phyloP scores from a whole-genome alignment of 2,797 vertebrate genomes.

The Neostethus bicornis region DNA sequence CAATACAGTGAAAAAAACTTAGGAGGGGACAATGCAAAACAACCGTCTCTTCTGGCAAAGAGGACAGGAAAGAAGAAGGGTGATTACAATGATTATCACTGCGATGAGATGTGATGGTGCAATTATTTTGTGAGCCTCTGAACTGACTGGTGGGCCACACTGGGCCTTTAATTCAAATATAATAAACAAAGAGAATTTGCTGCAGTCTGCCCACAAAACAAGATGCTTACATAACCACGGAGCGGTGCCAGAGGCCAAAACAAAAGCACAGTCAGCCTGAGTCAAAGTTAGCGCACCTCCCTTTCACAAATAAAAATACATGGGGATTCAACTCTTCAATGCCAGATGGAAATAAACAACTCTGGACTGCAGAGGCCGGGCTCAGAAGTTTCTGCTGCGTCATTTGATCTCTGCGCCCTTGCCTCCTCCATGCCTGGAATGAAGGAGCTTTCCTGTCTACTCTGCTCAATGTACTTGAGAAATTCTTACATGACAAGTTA shows the following conservation, averaged over 20 bases:
- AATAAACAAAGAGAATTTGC: conserved; percentile 66
- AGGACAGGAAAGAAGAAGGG: conserved; percentile 64
- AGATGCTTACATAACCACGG: conserved; percentile 67
- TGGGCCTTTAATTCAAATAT: conserved; percentile 53
- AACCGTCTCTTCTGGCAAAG: conserved; percentile 59
- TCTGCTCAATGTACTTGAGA: conserved; percentile 26
- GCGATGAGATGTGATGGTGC: conserved; percentile 41
- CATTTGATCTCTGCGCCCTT: conserved; percentile 19
- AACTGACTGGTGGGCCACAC: conserved; percentile 35
- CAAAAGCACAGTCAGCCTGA: conserved; percentile 58
- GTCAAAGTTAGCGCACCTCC: conserved; percentile 53
- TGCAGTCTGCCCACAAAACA: conserved; percentile 69
- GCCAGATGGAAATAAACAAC: conserved; percentile 47
- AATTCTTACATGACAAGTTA: conserved; percentile 41
- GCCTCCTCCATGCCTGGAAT: conserved; percentile 41
- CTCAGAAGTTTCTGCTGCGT: conserved; percentile 22
- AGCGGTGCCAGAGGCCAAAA: conserved; percentile 63
- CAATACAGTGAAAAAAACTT: conserved; percentile 85
- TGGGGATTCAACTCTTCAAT: conserved; percentile 38
- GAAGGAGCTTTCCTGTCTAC: conserved; percentile 35
- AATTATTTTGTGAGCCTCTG: conserved; percentile 25
- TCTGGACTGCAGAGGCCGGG: conserved; percentile 25
- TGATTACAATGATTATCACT: conserved; percentile 53
- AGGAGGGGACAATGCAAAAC: conserved; percentile 79
- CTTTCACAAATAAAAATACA: conserved; percentile 50